Percentiles rank a stretch among this genome's conserved stretches.
These are phyloP conservation scores for Sicus ferrugineus DNA, from an alignment of 2,888 invertebrate species.

Conservation along the genomic window DNA sequence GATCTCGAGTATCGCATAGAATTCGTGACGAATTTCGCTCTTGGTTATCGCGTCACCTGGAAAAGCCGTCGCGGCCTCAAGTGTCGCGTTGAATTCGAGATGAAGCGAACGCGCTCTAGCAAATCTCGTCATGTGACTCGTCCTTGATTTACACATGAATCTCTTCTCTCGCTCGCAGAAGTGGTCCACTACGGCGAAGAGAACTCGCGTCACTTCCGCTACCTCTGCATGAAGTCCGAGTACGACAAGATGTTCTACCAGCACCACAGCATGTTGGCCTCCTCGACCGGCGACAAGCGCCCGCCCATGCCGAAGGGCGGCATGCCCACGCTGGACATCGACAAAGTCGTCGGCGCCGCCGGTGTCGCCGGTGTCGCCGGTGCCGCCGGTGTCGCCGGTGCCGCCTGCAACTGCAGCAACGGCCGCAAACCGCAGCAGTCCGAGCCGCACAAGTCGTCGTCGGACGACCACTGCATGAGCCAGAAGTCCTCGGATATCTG, in stretches of 20 bases:
- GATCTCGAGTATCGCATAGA: too few relatives aligned
- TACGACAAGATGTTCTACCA: conserved; percentile 64
- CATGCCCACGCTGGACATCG: not conserved
- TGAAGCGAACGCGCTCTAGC: too few relatives aligned
- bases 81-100: too few relatives aligned
- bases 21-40: too few relatives aligned
- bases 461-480: conserved; percentile 49
- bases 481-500: conserved; percentile 54
- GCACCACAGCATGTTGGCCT: conserved; percentile 52
- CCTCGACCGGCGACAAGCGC: not conserved
- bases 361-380: too few relatives aligned
- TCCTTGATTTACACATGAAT: too few relatives aligned
- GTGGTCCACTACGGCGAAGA: conserved; percentile 61
- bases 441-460: conserved; percentile 43
- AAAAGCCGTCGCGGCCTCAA: too few relatives aligned
- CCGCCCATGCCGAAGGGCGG: not conserved
- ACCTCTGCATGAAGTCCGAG: conserved; percentile 63
- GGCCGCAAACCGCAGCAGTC: conserved; percentile 10
- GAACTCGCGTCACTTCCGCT: conserved; percentile 60
- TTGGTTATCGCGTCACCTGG: too few relatives aligned
- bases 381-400: too few relatives aligned
- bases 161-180: conserved; percentile 46
- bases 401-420: not conserved
- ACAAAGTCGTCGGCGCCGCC: not conserved
- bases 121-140: too few relatives aligned